A percentile compares a stretch with the other conserved stretches of the same genome.
Conservation (phyloP, 2,113 vertebrate genomes). For the Rafetus swinhoei region DNA sequence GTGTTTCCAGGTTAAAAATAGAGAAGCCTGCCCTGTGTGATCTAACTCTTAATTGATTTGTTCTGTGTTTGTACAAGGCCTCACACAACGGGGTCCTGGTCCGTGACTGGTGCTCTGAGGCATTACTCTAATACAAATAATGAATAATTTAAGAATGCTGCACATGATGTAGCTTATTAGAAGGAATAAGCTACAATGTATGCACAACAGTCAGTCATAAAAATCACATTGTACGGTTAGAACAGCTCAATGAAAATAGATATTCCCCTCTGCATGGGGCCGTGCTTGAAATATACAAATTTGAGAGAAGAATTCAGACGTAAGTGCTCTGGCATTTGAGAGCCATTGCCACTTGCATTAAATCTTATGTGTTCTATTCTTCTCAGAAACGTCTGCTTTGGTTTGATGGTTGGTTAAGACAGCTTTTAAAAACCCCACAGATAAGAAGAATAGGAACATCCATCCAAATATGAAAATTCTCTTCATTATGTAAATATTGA, state of each 20-base stretch:
- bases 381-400: accelerated
- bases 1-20: background rate
- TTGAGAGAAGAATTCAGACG: accelerated
- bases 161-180: background rate
- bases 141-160: background rate
- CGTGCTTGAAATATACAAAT: accelerated
- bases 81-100: background rate
- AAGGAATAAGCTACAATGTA: background rate
- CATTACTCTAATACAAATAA: background rate
- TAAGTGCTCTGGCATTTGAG: accelerated
- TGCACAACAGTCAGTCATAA: background rate
- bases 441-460: background rate
- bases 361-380: background rate
- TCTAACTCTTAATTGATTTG: background rate
- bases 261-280: background rate
- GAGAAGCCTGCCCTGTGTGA: background rate
- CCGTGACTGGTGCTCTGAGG: background rate
- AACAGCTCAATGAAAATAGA: background rate
- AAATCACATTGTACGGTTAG: background rate
- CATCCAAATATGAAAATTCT: background rate
- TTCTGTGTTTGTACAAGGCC: background rate
- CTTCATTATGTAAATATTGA: background rate
- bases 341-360: background rate
- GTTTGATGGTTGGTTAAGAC: background rate
- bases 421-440: background rate